These are phyloP conservation scores for Lophochroa leadbeateri DNA, from an alignment of 2,113 vertebrate genomes.

Conservation along the genomic window DNA sequence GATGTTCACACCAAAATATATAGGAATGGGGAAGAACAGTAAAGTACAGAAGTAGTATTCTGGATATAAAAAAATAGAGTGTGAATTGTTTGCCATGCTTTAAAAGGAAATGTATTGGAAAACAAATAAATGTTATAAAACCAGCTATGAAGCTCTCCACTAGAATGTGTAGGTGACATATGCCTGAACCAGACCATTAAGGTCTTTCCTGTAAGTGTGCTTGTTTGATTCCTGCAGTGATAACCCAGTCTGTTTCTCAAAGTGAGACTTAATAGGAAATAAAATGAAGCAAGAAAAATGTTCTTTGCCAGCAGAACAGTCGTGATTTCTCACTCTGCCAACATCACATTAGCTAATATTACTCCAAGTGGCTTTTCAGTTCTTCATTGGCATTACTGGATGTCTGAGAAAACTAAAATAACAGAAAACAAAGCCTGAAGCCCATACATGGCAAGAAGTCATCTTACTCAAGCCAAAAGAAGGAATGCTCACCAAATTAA, in stretches of 20 bases:
- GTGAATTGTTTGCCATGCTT: not conserved
- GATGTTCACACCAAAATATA: not conserved
- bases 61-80: not conserved
- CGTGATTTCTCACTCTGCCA: constrained; percentile 27
- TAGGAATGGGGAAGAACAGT: not conserved
- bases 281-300: constrained; percentile 22
- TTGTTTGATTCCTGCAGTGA: not conserved
- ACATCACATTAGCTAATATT: not conserved
- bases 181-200: not conserved
- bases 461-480: not conserved
- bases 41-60: not conserved
- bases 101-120: not conserved
- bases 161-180: not conserved
- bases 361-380: not conserved
- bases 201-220: not conserved
- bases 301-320: constrained; percentile 14
- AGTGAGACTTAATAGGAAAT: constrained; percentile 22
- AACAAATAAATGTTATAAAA: not conserved
- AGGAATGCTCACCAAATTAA: not conserved
- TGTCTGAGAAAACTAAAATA: not conserved
- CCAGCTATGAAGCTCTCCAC: not conserved
- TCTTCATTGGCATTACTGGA: not conserved
- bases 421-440: constrained; percentile 1
- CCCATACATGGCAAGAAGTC: not conserved
- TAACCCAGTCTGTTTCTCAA: constrained; percentile 28